phyloP scores from a whole-genome alignment of 2,113 vertebrate species.

The Sinosuthora webbiana region DNA sequence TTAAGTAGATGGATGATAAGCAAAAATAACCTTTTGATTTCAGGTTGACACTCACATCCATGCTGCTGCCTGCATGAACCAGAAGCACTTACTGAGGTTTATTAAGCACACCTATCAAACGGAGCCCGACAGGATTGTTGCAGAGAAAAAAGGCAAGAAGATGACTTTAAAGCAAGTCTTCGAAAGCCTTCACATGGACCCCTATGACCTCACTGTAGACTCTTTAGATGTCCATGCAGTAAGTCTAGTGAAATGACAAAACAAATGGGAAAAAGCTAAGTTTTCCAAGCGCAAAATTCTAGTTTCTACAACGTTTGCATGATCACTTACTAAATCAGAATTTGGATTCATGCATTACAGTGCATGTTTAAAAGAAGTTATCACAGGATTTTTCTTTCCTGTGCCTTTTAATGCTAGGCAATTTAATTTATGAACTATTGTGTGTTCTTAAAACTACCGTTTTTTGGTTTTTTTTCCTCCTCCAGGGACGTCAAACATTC shows the following conservation, averaged over 20 bases:
- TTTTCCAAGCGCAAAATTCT: neutral
- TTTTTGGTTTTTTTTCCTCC: neutral
- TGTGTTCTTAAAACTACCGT: neutral
- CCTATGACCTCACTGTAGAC: constrained; percentile 96
- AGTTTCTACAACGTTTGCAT: neutral
- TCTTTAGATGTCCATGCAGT: constrained; percentile 97
- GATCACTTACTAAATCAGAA: neutral
- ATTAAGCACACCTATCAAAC: constrained; percentile 90
- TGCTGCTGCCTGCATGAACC: constrained; percentile 97
- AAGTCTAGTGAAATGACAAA: constrained; percentile 53
- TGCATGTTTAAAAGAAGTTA: neutral
- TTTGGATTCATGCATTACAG: neutral
- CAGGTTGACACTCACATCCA: constrained; percentile 99
- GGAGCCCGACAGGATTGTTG: constrained; percentile 82
- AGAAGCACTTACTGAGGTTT: constrained; percentile 92
- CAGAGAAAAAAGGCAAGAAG: constrained; percentile 82
- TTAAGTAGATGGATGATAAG: neutral
- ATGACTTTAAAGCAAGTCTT: constrained; percentile 90
- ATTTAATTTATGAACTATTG: neutral
- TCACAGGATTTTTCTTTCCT: neutral
- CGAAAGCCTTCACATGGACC: constrained; percentile 88
- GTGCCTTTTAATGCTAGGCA: neutral
- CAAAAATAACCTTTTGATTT: constrained; percentile 16
- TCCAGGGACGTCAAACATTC: constrained; percentile 94
- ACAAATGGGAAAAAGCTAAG: neutral